Base-by-base conservation (phyloP, 2,797 vertebrate genomes). In the Arremon brunneinucha region DNA sequence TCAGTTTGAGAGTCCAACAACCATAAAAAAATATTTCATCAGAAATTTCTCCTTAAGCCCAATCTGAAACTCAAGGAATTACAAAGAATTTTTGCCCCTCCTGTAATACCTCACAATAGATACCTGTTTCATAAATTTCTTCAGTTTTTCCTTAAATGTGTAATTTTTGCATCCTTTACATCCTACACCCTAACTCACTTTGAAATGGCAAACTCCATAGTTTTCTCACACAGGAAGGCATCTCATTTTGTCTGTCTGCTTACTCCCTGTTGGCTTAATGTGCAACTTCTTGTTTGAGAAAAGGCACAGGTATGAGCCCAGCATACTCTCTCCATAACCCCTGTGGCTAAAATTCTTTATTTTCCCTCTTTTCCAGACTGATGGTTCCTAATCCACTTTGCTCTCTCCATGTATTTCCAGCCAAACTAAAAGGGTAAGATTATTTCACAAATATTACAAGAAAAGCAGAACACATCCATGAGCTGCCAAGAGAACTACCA, bases 311-410 rank as follows among this genome's bases (percentile, higher is more conserved):
- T 16, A 16, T 0, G 1, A 83, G 35, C 24, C 34, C 64, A 44
- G 52, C 37, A 16, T 14, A 1, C 18, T 32, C 41, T 28, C 37
- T 34, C 27, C 20, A 1, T 3, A 11, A 14, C 0, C 7, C 24
- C 20, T 30, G 27, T 10, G n/a, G 32, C 5, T 50, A n/a, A 81
- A 50, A 56, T 39, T 34, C 30, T 59, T 67, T 27, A 5, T 9
- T 47, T 62, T 47, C 3, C 1, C 15, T 65, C 41, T 65, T 55
- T 57, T 50, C 37, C 47, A 55, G 20, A 14, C 15, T 50, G 53
- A 71, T 2, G 2, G 47, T 4, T 60, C 53, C 30, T 13, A 9
- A 9, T 12, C 34, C 37, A 16, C 32, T 52, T 14, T 4, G 19
- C 22, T 62, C 79, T 56, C 27, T 1, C 53, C 30, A 19, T 0